phyloP scores from a whole-genome alignment of 1,140 invertebrate species.

The Saxidomus purpurata region DNA sequence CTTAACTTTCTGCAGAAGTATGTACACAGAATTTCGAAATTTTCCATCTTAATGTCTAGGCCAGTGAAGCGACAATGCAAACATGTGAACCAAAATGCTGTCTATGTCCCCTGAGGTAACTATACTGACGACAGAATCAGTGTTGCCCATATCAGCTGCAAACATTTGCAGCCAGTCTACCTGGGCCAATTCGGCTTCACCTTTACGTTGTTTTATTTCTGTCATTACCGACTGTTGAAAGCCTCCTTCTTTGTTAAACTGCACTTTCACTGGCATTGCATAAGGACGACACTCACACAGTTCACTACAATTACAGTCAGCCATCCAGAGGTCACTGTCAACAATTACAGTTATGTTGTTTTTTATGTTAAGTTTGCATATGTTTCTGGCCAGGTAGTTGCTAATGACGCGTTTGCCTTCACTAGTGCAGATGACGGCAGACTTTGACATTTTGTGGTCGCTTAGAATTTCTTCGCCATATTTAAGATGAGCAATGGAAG shows the following conservation, averaged over 20 bases:
- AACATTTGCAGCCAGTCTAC: neutral
- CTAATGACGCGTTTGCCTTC: conserved; percentile 29
- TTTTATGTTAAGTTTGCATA: neutral
- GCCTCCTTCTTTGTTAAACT: neutral
- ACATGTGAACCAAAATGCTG: conserved; percentile 47
- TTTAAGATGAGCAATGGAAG: conserved; percentile 50
- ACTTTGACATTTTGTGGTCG: conserved; percentile 16
- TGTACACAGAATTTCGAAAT: conserved; percentile 41
- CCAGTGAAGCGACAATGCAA: conserved; percentile 47
- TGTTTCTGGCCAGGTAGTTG: conserved; percentile 22
- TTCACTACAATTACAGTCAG: neutral
- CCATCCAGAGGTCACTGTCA: conserved; percentile 1
- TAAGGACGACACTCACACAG: neutral
- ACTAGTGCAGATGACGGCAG: neutral
- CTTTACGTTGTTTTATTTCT: conserved; percentile 41
- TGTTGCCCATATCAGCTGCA: neutral
- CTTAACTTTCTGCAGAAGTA: conserved; percentile 55
- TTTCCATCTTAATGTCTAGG: neutral
- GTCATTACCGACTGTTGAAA: neutral
- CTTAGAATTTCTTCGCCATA: conserved; percentile 39
- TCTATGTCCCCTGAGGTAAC: conserved; percentile 67
- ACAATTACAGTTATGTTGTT: neutral
- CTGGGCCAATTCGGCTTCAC: conserved; percentile 40
- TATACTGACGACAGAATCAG: conserved; percentile 42
- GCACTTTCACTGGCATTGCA: neutral